phyloP scores from a whole-genome alignment of 2,113 vertebrate species.

The Anser brachyrhynchus region DNA sequence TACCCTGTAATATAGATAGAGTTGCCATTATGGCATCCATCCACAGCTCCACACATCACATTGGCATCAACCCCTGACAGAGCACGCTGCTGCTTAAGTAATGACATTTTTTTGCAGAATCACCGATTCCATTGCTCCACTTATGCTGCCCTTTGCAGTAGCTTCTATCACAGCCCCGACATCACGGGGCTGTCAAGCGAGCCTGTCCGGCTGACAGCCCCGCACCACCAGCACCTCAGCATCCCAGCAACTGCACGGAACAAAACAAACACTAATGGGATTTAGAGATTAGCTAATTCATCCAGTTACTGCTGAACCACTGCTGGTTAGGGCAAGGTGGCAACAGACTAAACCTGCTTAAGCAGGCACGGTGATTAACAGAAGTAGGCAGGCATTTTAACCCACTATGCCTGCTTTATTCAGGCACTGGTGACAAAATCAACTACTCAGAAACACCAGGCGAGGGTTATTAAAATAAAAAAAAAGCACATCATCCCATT shows the following conservation, averaged over 20 bases:
- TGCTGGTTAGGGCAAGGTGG: background rate
- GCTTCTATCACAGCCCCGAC: background rate
- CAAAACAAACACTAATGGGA: background rate
- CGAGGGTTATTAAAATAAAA: background rate
- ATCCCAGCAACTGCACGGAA: background rate
- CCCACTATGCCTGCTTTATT: accelerated
- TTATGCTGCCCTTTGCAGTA: background rate
- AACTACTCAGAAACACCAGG: background rate
- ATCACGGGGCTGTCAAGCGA: accelerated
- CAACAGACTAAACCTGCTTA: background rate
- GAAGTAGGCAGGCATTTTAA: background rate
- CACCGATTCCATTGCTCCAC: background rate
- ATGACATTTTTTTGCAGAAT: background rate
- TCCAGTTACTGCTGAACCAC: background rate
- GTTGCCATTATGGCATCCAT: background rate
- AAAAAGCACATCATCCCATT: background rate
- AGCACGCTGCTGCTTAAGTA: background rate
- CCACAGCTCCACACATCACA: background rate
- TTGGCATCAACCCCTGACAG: background rate
- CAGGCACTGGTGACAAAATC: background rate
- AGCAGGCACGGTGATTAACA: background rate
- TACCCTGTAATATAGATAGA: background rate
- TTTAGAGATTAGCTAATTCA: background rate
- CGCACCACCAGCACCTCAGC: background rate
- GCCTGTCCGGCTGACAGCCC: background rate